Evolutionary conservation across 2,113 vertebrate genomes (phyloP), one percentile per base, ranked within the genome.

Genomic region (Mustelus asterias): DNA sequence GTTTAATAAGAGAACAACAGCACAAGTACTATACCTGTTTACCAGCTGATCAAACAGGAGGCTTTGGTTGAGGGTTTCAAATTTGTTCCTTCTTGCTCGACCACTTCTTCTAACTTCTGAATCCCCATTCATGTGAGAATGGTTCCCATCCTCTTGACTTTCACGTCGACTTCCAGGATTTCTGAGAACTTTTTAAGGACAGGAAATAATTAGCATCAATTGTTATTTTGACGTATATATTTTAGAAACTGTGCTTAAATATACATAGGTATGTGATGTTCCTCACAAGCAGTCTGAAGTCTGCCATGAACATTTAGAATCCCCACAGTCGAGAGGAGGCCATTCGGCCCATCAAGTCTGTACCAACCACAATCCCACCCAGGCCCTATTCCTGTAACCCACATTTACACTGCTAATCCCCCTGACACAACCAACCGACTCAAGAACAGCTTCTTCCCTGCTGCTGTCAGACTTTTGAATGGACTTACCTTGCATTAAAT

Each of bases 41-140:
- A 99, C 99, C 96, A 99, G 98, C 97, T 99, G 99, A 97, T 99
- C 99, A 97, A 99, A 99, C 96, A 99, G 98, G 97, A 99, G 98
- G 97, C 99, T 99, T 97, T 99, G 99, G 97, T 99, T 99, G 97
- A 99, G 98, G 96, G 98, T 99, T 97, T 99, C 98, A 97, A 99
- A 99, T 97, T 98, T 98, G 98, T 98, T 99, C 98, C 99, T 99
- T 97, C 98, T 99, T 96, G 98, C 98, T 96, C 98, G 98, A 97
- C 98, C 99, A 97, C 99, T 99, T 98, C 99, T 99, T 98, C 99
- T 98, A 97, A 99, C 98, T 97, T 99, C 98, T 97, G 99, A 98
- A 95, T 98, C 98, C 96, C 99, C 99, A 95, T 99, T 99, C 98
- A 99, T 99, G 97, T 97, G 99, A 96, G 98, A 97, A 97, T 98